A percentile compares a stretch with the other conserved stretches of the same genome.
These are phyloP conservation scores for Vulpes vulpes DNA, from an alignment of 2,113 vertebrate species.

Conservation along the genomic window DNA sequence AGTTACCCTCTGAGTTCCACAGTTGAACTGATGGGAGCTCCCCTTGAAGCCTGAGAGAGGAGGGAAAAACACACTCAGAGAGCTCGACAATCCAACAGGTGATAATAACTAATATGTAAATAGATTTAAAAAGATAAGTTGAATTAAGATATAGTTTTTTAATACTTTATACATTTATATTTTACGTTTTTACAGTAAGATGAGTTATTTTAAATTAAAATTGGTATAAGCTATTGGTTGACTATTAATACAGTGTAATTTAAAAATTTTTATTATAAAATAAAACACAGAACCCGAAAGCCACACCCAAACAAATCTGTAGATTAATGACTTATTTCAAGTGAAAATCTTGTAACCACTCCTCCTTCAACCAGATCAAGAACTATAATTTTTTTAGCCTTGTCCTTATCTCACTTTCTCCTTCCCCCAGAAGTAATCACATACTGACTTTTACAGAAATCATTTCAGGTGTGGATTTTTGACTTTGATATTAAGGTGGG, in stretches of 20 bases:
- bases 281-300: not conserved
- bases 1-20: not conserved
- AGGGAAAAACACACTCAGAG: not conserved
- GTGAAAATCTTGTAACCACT: not conserved
- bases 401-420: not conserved
- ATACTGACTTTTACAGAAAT: not conserved
- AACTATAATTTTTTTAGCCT: not conserved
- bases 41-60: not conserved
- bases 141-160: conserved; percentile 32
- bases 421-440: not conserved
- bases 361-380: not conserved
- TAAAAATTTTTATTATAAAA: conserved; percentile 34
- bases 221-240: not conserved
- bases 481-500: not conserved
- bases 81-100: not conserved
- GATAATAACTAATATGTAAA: not conserved
- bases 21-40: not conserved
- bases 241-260: not conserved
- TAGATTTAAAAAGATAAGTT: not conserved
- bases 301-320: not conserved
- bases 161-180: not conserved
- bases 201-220: conserved; percentile 16
- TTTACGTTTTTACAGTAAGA: not conserved
- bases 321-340: conserved; percentile 40
- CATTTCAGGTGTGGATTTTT: not conserved